phyloP scores from a whole-genome alignment of 2,888 invertebrate genomes.

The Diarsia dahlii region DNA sequence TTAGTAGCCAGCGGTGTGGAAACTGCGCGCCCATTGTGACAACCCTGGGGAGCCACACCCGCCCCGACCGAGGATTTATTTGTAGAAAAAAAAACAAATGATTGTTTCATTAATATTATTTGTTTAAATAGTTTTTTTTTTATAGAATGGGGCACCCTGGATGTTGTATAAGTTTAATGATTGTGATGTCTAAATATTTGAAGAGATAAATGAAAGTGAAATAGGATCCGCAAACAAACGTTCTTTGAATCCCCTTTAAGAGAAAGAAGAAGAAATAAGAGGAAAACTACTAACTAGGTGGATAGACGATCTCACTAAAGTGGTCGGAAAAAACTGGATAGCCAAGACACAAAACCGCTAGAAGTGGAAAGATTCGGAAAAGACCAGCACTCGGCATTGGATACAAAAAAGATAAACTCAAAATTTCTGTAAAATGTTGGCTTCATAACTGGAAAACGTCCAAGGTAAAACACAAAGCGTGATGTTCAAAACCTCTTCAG shows the following conservation, averaged over 20 bases:
- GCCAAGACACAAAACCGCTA: too few species aligned
- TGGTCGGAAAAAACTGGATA: too few species aligned
- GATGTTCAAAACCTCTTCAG: too few species aligned
- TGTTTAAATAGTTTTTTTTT: slow-evolving; percentile 16
- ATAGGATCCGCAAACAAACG: background rate
- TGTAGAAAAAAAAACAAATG: slow-evolving; percentile 65
- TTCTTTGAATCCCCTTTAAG: background rate
- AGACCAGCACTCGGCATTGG: too few species aligned
- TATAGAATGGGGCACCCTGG: background rate
- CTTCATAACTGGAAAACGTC: too few species aligned
- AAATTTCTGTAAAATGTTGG: background rate
- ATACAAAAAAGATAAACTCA: background rate
- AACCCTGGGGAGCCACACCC: slow-evolving; percentile 80
- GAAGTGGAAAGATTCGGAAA: too few species aligned
- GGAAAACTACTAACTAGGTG: too few species aligned
- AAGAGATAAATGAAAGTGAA: too few species aligned
- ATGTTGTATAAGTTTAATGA: background rate
- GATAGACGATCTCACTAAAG: too few species aligned
- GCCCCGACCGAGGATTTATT: slow-evolving; percentile 69
- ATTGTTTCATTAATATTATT: slow-evolving; percentile 56
- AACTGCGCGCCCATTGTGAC: slow-evolving; percentile 82
- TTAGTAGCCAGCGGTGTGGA: slow-evolving; percentile 81
- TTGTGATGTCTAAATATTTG: background rate
- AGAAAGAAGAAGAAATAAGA: too few species aligned
- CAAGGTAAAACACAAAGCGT: too few species aligned